A percentile compares a stretch with the other conserved stretches of the same genome.
Conservation (phyloP, 2,888 invertebrate genomes). For the Dasypolia templi region DNA sequence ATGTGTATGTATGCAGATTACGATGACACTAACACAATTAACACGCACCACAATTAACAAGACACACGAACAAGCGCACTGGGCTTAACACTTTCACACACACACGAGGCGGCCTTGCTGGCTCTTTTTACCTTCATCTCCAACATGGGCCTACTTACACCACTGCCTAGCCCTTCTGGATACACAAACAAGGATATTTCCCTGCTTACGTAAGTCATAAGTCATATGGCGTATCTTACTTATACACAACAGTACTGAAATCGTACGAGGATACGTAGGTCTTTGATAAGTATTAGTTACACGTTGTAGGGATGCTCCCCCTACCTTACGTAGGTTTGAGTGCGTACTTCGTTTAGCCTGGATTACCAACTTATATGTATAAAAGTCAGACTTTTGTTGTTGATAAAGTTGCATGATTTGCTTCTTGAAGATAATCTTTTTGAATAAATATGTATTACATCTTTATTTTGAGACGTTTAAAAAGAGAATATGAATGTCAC, state of each 20-base stretch:
- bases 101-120: no score
- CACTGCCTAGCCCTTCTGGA: not conserved
- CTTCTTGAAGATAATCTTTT: not conserved
- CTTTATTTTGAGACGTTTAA: not conserved
- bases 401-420: constrained; percentile 10
- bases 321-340: constrained; percentile 28
- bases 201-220: not conserved
- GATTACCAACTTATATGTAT: constrained; percentile 25
- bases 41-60: no score
- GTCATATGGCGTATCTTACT: not conserved
- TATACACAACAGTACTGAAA: not conserved
- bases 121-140: no score
- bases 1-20: no score
- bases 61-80: no score
- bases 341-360: constrained; percentile 32
- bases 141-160: no score
- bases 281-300: constrained; percentile 24
- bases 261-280: constrained; percentile 5
- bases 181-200: no score
- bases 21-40: no score
- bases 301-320: constrained; percentile 18
- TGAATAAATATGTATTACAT: not conserved
- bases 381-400: constrained; percentile 24
- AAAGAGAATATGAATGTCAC: no score
- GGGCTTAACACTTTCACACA: no score